Evolutionary conservation across 2,113 vertebrate species (phyloP).

Genomic region (Chamaea fasciata): DNA sequence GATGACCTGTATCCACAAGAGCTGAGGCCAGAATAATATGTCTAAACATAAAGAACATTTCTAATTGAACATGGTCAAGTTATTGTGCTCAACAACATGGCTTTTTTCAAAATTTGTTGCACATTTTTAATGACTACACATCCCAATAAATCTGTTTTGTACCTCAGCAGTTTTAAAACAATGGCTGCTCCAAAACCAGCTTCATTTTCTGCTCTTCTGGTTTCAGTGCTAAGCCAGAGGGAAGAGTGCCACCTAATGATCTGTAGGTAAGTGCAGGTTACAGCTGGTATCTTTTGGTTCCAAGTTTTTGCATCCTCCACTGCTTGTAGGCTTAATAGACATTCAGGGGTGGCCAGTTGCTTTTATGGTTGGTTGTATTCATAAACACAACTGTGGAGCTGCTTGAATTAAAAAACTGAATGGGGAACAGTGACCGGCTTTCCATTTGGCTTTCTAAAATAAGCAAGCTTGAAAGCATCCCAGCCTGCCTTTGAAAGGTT

Average conservation of each 20-base stretch:
- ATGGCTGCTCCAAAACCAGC: background rate
- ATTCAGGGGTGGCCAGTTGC: background rate
- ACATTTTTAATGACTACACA: background rate
- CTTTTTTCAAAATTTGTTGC: background rate
- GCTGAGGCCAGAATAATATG: background rate
- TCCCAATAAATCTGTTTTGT: background rate
- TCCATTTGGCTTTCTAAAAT: background rate
- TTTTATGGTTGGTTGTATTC: conserved; percentile 5
- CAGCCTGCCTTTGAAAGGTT: conserved; percentile 6
- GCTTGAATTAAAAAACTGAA: background rate
- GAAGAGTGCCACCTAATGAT: conserved; percentile 48
- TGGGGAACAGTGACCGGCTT: background rate
- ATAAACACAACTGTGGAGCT: background rate
- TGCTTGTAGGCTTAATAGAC: background rate
- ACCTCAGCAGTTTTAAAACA: background rate
- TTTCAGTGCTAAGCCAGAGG: background rate
- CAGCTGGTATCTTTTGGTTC: background rate
- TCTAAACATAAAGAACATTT: background rate
- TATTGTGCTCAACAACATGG: background rate
- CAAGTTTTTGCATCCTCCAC: background rate
- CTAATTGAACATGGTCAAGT: background rate
- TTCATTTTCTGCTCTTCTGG: background rate
- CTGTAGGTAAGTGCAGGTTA: background rate
- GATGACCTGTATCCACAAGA: background rate
- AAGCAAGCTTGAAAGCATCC: background rate